Evolutionary conservation across 2,797 vertebrate genomes (phyloP), one percentile per base, ranked within the genome.

Genomic region (Chaetodon trifasciatus): DNA sequence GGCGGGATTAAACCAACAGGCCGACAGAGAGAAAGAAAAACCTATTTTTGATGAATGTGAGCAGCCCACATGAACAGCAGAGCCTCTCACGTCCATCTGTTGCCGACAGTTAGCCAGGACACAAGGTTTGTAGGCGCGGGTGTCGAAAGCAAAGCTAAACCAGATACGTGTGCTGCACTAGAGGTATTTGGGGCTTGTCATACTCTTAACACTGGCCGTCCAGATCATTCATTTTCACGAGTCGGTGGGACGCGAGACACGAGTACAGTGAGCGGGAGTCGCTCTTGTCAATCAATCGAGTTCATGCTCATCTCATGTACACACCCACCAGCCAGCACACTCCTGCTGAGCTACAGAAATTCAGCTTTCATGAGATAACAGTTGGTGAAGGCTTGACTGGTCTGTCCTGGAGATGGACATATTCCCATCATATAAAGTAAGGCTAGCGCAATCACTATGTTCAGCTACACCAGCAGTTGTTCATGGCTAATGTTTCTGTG

Each of bases 161-260:
- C 70, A 74, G 35, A 69, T 52, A 17, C 42, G 28, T 32, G 28
- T 8, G 12, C 50, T 72, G 64, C n/a, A 39, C 60, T 24, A 1
- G 81, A 84, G 82, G 85, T 87, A 86, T 87, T 70, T 65, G 8
- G 62, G 39, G 24, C 37, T 75, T 89, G 61, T 71, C 60, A 61
- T 24, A 46, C 6, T 2, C 17, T 62, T 21, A 50, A 66, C 74
- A 66, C 68, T 21, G 40, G 49, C 62, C 56, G 4, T 65, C 46
- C 39, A 55, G 23, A 62, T 61, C 55, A 10, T 65, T 82, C 15
- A 28, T 55, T 67, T 21, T 49, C 4, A 7, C 2, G 61, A 80
- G 72, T n/a, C 4, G 53, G 39, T 32, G 44, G 60, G 62, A 8
- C 4, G 58, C 15, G 55, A 72, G 23, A 78, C 68, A 60, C 53